Base-by-base conservation (phyloP, 1,140 invertebrate genomes). In the Telenomus remus region DNA sequence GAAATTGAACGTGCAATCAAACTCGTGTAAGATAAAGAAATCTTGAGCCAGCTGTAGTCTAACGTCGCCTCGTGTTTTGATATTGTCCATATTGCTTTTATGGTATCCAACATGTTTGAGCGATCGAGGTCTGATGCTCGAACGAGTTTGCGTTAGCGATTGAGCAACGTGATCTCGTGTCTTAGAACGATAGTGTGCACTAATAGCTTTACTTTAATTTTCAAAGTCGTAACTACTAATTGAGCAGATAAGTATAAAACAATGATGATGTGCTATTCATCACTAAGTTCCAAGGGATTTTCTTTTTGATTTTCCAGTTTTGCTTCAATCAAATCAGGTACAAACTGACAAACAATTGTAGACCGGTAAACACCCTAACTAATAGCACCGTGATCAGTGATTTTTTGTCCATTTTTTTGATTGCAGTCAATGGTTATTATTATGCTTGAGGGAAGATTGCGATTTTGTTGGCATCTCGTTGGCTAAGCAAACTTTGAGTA, bases 11-110 rank as follows among this genome's bases (percentile, higher is more conserved):
- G 35, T 48, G 35, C 56, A 76, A 76, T 76, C 19, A 65, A 70
- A 65, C 59, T 56, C 55, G 68, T 42, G 47, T 53, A 60, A 56
- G 71, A 63, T 27, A 27, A 66, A 66, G n/a, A 79, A 78, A 68
- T 74, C 65, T 56, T 75, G 69, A 82, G 83, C 82, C 84, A 86
- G 84, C 84, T 85, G 83, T 86, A 84, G 82, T 78, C 70, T 55
- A 46, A 65, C 39, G 63, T 59, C 19, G 13, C 19, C 39, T 65
- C 60, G 42, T 55, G n/a, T n/a, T 13, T 63, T 76, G 74, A 76
- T 84, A 84, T 84, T 83, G 81, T 83, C 82, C 79, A 80, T 80
- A 84, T 84, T 84, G 81, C 80, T 82, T 83, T 78, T 82, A 64
- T 64, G 82, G 81, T 81, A 82, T 73, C 80, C 60, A 73, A 57